Conservation (phyloP, 2,888 invertebrate genomes). For the Meganola albula region DNA sequence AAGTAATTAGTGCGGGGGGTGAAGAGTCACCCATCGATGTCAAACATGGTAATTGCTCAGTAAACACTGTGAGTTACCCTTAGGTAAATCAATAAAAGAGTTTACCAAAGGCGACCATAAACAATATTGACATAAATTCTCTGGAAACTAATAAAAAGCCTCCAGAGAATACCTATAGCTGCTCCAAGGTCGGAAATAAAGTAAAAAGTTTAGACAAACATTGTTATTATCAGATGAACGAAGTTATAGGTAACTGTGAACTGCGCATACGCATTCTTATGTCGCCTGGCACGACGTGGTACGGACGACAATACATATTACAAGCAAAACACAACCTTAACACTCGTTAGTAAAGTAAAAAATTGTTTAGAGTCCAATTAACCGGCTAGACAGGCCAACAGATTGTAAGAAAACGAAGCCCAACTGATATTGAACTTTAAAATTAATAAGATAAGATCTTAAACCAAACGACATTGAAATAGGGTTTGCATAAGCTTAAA, state of each 20-base stretch:
- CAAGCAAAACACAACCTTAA: too few species aligned
- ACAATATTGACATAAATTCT: constrained; percentile 4
- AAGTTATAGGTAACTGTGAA: constrained; percentile 25
- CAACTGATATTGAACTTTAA: constrained; percentile 45
- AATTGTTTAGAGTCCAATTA: constrained; percentile 17
- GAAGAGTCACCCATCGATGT: too few species aligned
- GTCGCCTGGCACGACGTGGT: constrained; percentile 62
- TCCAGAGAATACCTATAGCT: constrained; percentile 14
- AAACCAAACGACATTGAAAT: constrained; percentile 18
- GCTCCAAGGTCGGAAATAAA: constrained; percentile 24
- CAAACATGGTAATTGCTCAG: too few species aligned
- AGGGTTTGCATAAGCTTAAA: constrained; percentile 21
- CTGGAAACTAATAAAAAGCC: constrained; percentile 10
- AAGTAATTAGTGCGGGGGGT: too few species aligned
- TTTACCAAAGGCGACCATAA: too few species aligned
- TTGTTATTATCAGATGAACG: constrained; percentile 19
- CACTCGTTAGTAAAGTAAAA: constrained; percentile 31
- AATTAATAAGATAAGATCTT: constrained; percentile 28
- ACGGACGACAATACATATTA: constrained; percentile 40
- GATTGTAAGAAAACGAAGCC: neutral
- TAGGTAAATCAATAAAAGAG: too few species aligned
- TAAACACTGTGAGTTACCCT: too few species aligned
- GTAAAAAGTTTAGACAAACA: constrained; percentile 23
- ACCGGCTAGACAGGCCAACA: constrained; percentile 3
- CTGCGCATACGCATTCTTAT: constrained; percentile 53